Conservation (phyloP, 2,113 vertebrate species). For the Peucedramus taeniatus region DNA sequence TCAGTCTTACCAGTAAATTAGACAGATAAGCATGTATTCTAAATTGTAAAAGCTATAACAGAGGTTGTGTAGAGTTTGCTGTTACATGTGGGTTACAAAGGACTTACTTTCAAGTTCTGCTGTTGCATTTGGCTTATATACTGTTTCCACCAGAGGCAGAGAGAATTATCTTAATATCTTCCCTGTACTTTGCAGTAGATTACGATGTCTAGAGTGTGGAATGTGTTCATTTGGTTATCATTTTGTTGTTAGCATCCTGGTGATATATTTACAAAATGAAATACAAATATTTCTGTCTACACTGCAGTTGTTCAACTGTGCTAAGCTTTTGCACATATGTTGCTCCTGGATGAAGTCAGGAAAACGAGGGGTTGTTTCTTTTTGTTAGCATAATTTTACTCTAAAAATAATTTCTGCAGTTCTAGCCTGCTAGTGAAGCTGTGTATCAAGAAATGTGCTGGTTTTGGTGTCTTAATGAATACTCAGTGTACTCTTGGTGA, state of each 20-base stretch:
- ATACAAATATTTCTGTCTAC: background rate
- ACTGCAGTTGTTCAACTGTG: background rate
- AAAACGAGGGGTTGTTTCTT: background rate
- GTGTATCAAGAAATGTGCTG: background rate
- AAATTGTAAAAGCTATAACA: background rate
- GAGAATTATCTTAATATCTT: background rate
- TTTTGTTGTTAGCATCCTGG: background rate
- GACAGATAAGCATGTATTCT: background rate
- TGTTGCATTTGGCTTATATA: background rate
- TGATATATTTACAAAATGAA: background rate
- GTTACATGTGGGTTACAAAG: background rate
- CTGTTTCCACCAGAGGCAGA: background rate
- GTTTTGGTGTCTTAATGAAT: background rate
- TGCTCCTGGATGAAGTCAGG: background rate
- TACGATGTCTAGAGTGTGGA: background rate
- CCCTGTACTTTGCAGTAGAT: background rate
- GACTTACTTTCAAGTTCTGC: background rate
- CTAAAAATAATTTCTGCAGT: background rate
- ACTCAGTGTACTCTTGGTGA: background rate
- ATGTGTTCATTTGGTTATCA: background rate
- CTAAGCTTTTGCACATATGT: background rate
- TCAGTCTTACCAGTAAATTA: background rate
- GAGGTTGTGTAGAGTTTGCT: background rate
- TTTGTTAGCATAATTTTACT: background rate
- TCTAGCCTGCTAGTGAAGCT: background rate